Conservation (phyloP, 2,888 invertebrate species). For the Lucinisca nassula region DNA sequence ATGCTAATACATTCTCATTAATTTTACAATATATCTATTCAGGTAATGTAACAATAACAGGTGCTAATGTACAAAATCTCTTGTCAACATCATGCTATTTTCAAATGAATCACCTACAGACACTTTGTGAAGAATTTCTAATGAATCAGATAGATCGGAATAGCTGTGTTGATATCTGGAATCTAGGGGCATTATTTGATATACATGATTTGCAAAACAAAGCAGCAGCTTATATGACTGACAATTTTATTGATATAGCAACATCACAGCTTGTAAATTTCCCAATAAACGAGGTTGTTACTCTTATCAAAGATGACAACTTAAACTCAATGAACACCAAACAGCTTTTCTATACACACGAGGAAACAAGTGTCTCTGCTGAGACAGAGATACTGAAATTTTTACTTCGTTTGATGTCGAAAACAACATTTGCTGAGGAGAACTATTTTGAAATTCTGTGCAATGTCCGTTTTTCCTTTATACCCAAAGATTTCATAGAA, state of each 20-base stretch:
- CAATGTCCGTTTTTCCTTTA: constrained; percentile 35
- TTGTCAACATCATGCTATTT: constrained; percentile 66
- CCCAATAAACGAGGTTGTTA: constrained; percentile 16
- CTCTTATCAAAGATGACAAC: constrained; percentile 90
- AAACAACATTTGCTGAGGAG: constrained; percentile 21
- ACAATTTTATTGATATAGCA: constrained; percentile 68
- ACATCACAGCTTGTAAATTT: constrained; percentile 39
- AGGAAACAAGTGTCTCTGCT: constrained; percentile 90
- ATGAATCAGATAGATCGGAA: constrained; percentile 91
- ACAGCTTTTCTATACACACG: not conserved
- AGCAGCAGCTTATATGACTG: constrained; percentile 92
- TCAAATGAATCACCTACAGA: constrained; percentile 80
- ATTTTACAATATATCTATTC: constrained; percentile 67
- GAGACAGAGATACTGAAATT: constrained; percentile 94
- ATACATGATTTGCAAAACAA: constrained; percentile 92
- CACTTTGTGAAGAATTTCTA: constrained; percentile 93
- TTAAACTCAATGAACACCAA: constrained; percentile 89
- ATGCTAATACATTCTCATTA: constrained; percentile 47
- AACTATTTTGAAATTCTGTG: constrained; percentile 35
- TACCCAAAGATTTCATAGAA: constrained; percentile 35
- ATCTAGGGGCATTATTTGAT: constrained; percentile 93
- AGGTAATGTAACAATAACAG: constrained; percentile 46
- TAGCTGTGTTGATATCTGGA: constrained; percentile 95
- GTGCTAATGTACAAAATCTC: constrained; percentile 63
- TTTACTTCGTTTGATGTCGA: constrained; percentile 90